A percentile compares a stretch with the other conserved stretches of the same genome.
Conservation (phyloP, 2,113 vertebrate genomes). For the Clinocottus analis region DNA sequence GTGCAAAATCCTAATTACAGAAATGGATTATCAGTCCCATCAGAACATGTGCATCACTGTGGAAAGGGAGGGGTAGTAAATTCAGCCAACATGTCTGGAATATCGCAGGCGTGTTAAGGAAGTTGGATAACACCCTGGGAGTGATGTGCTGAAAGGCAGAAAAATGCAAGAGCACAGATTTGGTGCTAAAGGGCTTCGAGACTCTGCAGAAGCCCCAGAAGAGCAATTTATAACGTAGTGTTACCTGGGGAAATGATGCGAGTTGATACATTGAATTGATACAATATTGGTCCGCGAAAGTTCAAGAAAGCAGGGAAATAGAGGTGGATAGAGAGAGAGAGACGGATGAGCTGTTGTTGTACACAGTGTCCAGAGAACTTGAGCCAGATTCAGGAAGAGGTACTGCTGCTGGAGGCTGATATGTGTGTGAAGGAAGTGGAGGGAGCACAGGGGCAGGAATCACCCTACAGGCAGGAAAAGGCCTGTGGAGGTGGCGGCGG, state of each 20-base stretch:
- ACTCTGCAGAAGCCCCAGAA: not conserved
- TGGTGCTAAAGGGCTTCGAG: conserved; percentile 22
- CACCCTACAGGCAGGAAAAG: conserved; percentile 79
- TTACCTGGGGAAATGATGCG: conserved; percentile 28
- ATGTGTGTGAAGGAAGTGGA: conserved; percentile 80
- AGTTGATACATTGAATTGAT: conserved; percentile 19
- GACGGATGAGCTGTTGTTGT: conserved; percentile 69
- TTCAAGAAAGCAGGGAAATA: conserved; percentile 24
- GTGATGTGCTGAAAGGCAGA: conserved; percentile 38
- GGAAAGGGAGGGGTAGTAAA: conserved; percentile 67
- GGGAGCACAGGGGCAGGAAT: conserved; percentile 76
- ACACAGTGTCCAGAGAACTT: conserved; percentile 66
- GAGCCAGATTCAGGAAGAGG: conserved; percentile 75
- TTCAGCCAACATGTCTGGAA: conserved; percentile 60
- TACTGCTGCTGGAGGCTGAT: conserved; percentile 78
- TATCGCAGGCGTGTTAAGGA: conserved; percentile 59
- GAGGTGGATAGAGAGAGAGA: conserved; percentile 10
- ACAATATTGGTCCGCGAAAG: conserved; percentile 2
- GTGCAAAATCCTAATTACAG: conserved; percentile 39
- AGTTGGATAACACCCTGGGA: conserved; percentile 64
- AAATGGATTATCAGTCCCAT: conserved; percentile 55
- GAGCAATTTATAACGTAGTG: not conserved
- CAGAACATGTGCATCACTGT: conserved; percentile 38
- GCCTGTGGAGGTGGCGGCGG: conserved; percentile 74
- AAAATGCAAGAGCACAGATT: conserved; percentile 40